phyloP scores from a whole-genome alignment of 2,113 vertebrate genomes.

The Aegithalos caudatus region DNA sequence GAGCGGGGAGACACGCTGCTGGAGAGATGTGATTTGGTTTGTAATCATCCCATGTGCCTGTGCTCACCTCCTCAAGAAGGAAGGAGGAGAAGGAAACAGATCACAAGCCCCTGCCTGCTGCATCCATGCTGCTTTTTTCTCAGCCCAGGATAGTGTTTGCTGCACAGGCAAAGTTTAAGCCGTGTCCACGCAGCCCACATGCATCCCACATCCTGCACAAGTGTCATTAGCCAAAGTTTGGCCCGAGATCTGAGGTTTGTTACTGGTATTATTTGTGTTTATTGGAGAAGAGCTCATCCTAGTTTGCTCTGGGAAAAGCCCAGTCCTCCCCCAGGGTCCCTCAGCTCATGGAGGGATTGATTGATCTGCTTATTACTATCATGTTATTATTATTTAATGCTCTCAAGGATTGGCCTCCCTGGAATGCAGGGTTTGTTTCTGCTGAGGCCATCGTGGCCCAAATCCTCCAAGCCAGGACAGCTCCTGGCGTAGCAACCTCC shows the following conservation, averaged over 20 bases:
- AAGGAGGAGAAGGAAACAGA: background rate
- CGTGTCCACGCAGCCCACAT: fast-evolving
- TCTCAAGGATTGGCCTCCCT: background rate
- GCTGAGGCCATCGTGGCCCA: background rate
- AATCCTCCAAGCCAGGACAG: background rate
- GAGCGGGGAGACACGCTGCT: constrained; percentile 2
- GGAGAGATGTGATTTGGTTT: constrained; percentile 22
- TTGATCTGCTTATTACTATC: background rate
- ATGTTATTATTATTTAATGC: constrained; percentile 8
- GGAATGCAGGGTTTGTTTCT: background rate
- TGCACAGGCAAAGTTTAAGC: background rate
- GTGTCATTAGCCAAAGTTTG: background rate
- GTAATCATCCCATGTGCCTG: background rate
- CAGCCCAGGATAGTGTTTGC: fast-evolving
- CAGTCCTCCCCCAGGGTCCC: background rate
- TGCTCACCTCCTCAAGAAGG: constrained; percentile 4
- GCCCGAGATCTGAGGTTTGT: background rate
- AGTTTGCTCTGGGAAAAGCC: background rate
- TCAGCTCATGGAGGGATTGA: background rate
- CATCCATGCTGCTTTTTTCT: background rate
- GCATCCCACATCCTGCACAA: background rate
- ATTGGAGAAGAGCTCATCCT: background rate
- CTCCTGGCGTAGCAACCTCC: background rate
- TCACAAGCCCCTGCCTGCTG: background rate
- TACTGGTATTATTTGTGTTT: background rate